Base-by-base conservation (phyloP, 2,797 vertebrate genomes). In the Phrynocephalus guinanensis region DNA sequence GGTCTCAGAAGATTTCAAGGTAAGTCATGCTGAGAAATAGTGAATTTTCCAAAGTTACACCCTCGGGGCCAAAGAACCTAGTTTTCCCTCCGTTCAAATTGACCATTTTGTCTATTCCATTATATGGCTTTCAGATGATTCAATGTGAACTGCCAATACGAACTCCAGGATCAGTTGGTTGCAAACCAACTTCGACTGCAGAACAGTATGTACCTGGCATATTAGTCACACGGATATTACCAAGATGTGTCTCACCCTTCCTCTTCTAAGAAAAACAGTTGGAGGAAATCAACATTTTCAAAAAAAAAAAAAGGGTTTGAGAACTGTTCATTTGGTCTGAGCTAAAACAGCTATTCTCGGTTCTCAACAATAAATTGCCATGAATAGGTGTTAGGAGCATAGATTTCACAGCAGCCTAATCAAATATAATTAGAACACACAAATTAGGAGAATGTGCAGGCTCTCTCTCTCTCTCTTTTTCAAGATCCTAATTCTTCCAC, bases 241-340 rank as follows among this genome's bases (percentile, higher is more conserved):
- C 52, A 56, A 75, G n/a, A 26, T 77, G 9, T 88, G 85, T 83
- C 67, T 28, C 18, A 79, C 30, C 30, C 20, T 89, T 87, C 63
- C 68, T 13, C 52, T 77, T 86, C 22, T 11, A 68, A 63, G 77
- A 66, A 9, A 87, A 91, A 71, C 15, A 78, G 8, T 48, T 68
- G 13, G 88, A 88, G 70, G 15, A 79, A 87, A 52, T 67, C 56
- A 9, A 6, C 83, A 80, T 11, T 13, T 0, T 28, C 33, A n/a
- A n/a, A 33, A 22, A 71, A 33, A 22, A 71, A 26, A 48, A 33
- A 33, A 22, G 2, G 2, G 85, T 89, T 84, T 91, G 79, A 83
- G 87, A 87, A 44, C 80, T 33, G 38, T 20, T 81, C 24, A 3
- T 60, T 86, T 38, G 0, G 5, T 6, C 48, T 91, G 24, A 63